Evolutionary conservation across 2,797 vertebrate species (phyloP), one percentile per base, ranked within the genome.

Genomic region (Lophotriccus pileatus): DNA sequence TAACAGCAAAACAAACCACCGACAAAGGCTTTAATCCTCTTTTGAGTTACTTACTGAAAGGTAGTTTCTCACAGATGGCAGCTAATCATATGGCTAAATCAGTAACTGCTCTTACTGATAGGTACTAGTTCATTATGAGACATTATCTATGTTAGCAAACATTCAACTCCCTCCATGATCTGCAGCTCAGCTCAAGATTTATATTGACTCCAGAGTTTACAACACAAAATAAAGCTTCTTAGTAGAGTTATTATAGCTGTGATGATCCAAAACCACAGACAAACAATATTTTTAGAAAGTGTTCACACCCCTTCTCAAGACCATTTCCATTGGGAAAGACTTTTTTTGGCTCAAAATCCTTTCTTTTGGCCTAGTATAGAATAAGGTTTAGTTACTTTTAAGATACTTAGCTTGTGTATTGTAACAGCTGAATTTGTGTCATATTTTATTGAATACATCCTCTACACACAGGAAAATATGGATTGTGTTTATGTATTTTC

Each of bases 21-120:
- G 47, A 78, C 10, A 70, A 94, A 79, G 64, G 22, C 24, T 82
- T 62, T 80, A 90, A 77, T 50, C 64, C 23, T 82, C n/a, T 58
- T 89, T 84, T 44, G 55, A 83, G 86, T 84, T 90, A 83, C 36
- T 85, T 60, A 91, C 39, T 93, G 62, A 81, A 93, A 84, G 64
- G 41, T 79, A 90, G 67, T 24, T 92, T 50, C 68, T 80, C 56
- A 28, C 60, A 77, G 67, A 64, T 58, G 60, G 46, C 30, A 92
- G 41, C 56, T 85, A 77, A 80, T 90, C 70, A 32, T 53, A n/a
- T 28, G 34, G 46, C 50, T 95, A 70, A 90, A 93, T 89, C 89
- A 75, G 80, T 87, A 83, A 92, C 67, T 60, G 28, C 55, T 86
- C 73, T 47, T 89, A 58, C 53, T 82, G 63, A 34, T 27, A 93